Base-by-base conservation (phyloP, 2,113 vertebrate species). In the Indicator maculatus region DNA sequence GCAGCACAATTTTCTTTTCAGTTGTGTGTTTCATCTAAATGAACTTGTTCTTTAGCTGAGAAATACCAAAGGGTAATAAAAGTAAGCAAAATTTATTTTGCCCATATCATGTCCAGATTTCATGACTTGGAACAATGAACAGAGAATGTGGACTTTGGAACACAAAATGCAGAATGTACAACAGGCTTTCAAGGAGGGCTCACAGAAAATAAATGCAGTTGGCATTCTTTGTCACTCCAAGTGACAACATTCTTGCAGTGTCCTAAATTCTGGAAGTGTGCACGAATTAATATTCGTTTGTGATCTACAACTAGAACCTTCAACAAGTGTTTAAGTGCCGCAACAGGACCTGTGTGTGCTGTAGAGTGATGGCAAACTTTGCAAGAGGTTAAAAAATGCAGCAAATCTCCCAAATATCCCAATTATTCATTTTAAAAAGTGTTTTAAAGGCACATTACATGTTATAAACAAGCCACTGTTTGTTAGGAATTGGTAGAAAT, bases 161-260 rank as follows among this genome's bases (percentile, higher is more conserved):
- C 59, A 90, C n/a, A 93, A 96, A 95, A 93, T 63, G 88, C 53
- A 97, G 89, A 93, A 77, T 56, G 53, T 20, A 80, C 74, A 88
- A 74, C 50, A 96, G 75, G 69, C 89, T 93, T 39, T 84, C 88
- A 96, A 59, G 6, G 31, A 95, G 60, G 39, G 60, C 18, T 55
- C 74, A 72, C 64, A 93, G 90, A 88, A 97, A 93, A 79, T 77
- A 93, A 94, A 96, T 94, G 88, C 83, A 97, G 85, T 96, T 97
- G 94, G 82, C 95, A 94, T 89, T 83, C 93, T 95, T 96, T 84
- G 56, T 93, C 88, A 83, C 82, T 95, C 61, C 67, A 95, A 96
- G 88, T 83, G 91, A 94, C 72, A 96, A 88, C 63, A 91, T 83
- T 76, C 73, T 30, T 58, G 52, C 77, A 96, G 61, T 14, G 26